Percentiles rank a stretch among this genome's conserved stretches.
Conservation (phyloP, 2,113 vertebrate species). For the Corydoras sp. region DNA sequence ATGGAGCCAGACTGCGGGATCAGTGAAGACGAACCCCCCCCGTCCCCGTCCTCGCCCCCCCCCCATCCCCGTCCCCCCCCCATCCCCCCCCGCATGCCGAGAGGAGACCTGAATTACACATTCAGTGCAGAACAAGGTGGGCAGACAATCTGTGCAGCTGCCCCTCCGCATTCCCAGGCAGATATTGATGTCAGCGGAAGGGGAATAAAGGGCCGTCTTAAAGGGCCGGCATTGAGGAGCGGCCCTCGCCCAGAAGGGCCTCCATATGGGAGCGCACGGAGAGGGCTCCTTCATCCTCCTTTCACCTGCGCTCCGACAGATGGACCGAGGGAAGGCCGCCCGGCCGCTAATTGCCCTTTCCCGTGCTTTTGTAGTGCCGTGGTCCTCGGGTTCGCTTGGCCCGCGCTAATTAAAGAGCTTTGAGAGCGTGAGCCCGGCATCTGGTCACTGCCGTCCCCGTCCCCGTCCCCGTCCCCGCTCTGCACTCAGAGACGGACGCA, state of each 20-base stretch:
- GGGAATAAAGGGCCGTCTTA: conserved; percentile 40
- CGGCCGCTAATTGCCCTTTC: conserved; percentile 76
- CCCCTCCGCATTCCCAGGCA: conserved; percentile 44
- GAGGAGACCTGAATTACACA: conserved; percentile 28
- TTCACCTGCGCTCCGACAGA: conserved; percentile 72
- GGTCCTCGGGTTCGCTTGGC: conserved; percentile 68
- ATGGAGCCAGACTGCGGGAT: conserved; percentile 1
- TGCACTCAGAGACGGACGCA: conserved; percentile 47
- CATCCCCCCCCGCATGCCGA: conserved; percentile 8
- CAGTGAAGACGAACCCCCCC: conserved; percentile 17
- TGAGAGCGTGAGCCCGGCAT: conserved; percentile 62
- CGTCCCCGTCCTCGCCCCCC: too few relatives aligned
- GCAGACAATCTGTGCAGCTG: conserved; percentile 39
- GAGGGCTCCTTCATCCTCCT: conserved; percentile 47
- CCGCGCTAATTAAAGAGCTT: conserved; percentile 75
- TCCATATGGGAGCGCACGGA: conserved; percentile 46
- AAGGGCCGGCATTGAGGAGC: conserved; percentile 31
- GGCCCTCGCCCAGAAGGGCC: conserved; percentile 45
- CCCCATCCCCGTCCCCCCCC: too few relatives aligned
- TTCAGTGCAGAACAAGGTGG: conserved; percentile 37
- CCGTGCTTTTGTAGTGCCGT: conserved; percentile 53
- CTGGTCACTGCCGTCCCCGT: conserved; percentile 71
- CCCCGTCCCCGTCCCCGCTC: too few relatives aligned
- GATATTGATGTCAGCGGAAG: conserved; percentile 41
- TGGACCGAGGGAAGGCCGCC: conserved; percentile 55